Conservation (phyloP, 2,888 invertebrate species). For the Drosophila neoperkinsi region DNA sequence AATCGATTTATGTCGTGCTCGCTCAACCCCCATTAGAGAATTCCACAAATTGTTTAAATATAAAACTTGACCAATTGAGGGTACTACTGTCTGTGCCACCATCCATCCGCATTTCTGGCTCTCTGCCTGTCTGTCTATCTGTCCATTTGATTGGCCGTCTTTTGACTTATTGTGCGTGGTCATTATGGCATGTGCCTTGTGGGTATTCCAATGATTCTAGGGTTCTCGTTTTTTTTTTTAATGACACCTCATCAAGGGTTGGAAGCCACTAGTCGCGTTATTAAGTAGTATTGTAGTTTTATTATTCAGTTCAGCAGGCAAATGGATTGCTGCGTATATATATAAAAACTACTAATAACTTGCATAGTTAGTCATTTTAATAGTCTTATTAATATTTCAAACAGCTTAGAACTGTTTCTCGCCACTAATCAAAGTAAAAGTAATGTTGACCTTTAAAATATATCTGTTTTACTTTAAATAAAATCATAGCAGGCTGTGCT, state of each 20-base stretch:
- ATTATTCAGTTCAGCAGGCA: conserved; percentile 20
- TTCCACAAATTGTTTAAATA: conserved; percentile 56
- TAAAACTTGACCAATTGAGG: conserved; percentile 50
- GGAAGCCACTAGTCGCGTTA: conserved; percentile 15
- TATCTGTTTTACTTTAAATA: background rate
- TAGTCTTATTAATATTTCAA: conserved; percentile 28
- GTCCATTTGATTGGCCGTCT: conserved; percentile 47
- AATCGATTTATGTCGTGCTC: conserved; percentile 69
- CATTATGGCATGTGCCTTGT: conserved; percentile 54
- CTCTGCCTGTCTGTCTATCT: conserved; percentile 30
- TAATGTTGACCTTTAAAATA: background rate
- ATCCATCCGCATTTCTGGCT: conserved; percentile 26
- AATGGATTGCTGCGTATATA: conserved; percentile 50
- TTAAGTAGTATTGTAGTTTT: conserved; percentile 36
- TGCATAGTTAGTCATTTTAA: background rate
- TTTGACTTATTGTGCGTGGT: conserved; percentile 70
- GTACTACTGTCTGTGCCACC: conserved; percentile 23
- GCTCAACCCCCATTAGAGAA: conserved; percentile 30
- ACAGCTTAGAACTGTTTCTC: background rate
- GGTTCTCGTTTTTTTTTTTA: conserved; percentile 36
- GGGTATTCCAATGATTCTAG: conserved; percentile 8
- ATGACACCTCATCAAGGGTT: conserved; percentile 56
- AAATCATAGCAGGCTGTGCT: background rate
- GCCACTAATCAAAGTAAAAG: background rate
- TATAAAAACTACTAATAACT: conserved; percentile 38